A percentile compares a stretch with the other conserved stretches of the same genome.
Evolutionary conservation across 2,113 vertebrate species (phyloP).

Genomic region (Motacilla tschutschensis): DNA sequence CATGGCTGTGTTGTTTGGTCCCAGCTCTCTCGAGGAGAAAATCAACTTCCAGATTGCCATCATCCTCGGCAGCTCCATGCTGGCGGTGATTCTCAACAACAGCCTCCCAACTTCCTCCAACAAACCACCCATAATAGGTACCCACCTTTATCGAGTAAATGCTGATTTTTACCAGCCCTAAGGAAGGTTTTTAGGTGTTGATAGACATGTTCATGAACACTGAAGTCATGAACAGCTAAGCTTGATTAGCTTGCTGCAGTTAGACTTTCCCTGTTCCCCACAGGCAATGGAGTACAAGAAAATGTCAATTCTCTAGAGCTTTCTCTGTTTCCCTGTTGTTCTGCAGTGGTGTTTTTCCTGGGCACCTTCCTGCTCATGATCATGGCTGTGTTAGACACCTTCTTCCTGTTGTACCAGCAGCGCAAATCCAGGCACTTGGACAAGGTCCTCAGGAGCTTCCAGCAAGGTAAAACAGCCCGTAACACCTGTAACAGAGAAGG

Average conservation of each 20-base stretch:
- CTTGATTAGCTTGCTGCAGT: background rate
- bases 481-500: accelerated
- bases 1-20: conserved; percentile 71
- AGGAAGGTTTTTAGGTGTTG: background rate
- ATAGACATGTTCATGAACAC: accelerated
- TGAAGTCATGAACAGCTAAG: background rate
- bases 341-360: conserved; percentile 68
- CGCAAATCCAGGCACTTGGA: background rate
- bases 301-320: background rate
- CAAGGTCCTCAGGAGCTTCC: background rate
- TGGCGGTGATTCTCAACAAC: conserved; percentile 79
- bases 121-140: conserved; percentile 74
- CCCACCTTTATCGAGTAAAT: background rate
- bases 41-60: conserved; percentile 78
- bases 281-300: background rate
- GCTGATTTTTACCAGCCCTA: background rate
- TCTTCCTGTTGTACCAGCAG: conserved; percentile 63
- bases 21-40: conserved; percentile 68
- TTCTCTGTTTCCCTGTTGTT: background rate
- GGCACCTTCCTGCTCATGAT: conserved; percentile 72
- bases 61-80: conserved; percentile 78
- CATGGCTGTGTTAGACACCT: conserved; percentile 71
- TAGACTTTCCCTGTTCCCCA: background rate
- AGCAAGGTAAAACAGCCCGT: background rate
- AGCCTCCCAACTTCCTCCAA: conserved; percentile 78